Evolutionary conservation across 2,888 invertebrate genomes (phyloP).

Genomic region (Lymantria monacha): DNA sequence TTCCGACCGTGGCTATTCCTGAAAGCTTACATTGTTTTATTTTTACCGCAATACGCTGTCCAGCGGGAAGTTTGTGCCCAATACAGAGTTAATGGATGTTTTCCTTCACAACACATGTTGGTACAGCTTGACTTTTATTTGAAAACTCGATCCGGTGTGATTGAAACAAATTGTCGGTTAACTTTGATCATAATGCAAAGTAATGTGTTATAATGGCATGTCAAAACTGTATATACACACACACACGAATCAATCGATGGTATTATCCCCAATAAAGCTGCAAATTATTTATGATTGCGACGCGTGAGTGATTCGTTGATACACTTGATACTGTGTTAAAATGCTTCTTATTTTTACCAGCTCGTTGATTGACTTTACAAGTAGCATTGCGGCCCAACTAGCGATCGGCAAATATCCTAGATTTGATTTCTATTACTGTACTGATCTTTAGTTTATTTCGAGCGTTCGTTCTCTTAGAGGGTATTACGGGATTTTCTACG

Average conservation of each 20-base stretch:
- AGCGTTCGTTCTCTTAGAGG: too few species aligned
- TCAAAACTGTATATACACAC: slow-evolving; percentile 30
- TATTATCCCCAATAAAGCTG: neutral
- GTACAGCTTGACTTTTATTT: slow-evolving; percentile 21
- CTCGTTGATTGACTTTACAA: too few species aligned
- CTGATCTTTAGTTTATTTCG: too few species aligned
- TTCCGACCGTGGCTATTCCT: slow-evolving; percentile 71
- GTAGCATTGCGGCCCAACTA: too few species aligned
- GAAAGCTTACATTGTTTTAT: slow-evolving; percentile 80
- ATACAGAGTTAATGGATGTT: slow-evolving; percentile 23
- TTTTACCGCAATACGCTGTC: slow-evolving; percentile 64
- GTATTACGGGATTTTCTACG: too few species aligned
- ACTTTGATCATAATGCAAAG: slow-evolving; percentile 43
- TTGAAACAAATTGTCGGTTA: slow-evolving; percentile 22
- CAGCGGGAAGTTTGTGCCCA: slow-evolving; percentile 62
- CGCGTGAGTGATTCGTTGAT: neutral
- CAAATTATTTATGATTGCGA: neutral
- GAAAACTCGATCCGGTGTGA: slow-evolving; percentile 25
- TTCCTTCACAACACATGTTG: slow-evolving; percentile 4
- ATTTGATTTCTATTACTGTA: too few species aligned
- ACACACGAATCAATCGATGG: slow-evolving; percentile 11
- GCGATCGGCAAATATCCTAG: too few species aligned
- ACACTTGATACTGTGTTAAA: too few species aligned
- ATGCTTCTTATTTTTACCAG: too few species aligned
- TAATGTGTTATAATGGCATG: slow-evolving; percentile 24